A percentile compares a stretch with the other conserved stretches of the same genome.
phyloP scores from a whole-genome alignment of 2,797 vertebrate genomes.

The Chelidonichthys spinosus region DNA sequence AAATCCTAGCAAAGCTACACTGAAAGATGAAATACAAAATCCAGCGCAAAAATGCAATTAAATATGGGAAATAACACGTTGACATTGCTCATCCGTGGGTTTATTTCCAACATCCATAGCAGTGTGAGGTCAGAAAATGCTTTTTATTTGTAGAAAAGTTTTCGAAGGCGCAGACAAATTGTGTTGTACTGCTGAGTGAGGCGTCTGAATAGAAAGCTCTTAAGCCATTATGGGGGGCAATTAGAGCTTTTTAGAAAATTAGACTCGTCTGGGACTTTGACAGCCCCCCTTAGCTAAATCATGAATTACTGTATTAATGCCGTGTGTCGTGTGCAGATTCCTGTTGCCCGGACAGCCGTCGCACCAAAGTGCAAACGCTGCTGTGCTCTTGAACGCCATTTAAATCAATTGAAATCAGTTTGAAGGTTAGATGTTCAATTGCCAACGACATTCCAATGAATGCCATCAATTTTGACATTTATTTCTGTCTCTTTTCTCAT shows the following conservation, averaged over 20 bases:
- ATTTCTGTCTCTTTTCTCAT: background rate
- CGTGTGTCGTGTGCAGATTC: too few relatives aligned
- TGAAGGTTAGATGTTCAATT: conserved; percentile 26
- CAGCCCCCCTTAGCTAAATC: background rate
- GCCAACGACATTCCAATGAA: conserved; percentile 13
- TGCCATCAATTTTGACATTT: conserved; percentile 20
- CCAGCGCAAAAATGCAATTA: background rate
- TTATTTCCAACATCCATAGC: background rate
- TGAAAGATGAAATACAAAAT: conserved; percentile 10
- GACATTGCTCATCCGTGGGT: background rate
- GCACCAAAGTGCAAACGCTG: background rate
- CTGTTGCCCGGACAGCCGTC: too few relatives aligned
- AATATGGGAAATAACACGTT: background rate
- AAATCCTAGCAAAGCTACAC: background rate
- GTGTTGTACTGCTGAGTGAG: background rate
- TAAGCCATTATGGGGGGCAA: background rate
- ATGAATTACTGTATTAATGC: background rate
- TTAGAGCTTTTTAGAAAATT: background rate
- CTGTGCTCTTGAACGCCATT: conserved; percentile 1
- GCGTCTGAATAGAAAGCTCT: background rate
- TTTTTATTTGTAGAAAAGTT: background rate
- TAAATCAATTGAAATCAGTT: conserved; percentile 10
- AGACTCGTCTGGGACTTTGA: background rate
- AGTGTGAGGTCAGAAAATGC: background rate
- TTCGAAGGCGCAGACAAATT: background rate